A percentile compares a stretch with the other conserved stretches of the same genome.
phyloP scores from a whole-genome alignment of 2,888 invertebrate genomes.

The Dermolepida albohirtum region DNA sequence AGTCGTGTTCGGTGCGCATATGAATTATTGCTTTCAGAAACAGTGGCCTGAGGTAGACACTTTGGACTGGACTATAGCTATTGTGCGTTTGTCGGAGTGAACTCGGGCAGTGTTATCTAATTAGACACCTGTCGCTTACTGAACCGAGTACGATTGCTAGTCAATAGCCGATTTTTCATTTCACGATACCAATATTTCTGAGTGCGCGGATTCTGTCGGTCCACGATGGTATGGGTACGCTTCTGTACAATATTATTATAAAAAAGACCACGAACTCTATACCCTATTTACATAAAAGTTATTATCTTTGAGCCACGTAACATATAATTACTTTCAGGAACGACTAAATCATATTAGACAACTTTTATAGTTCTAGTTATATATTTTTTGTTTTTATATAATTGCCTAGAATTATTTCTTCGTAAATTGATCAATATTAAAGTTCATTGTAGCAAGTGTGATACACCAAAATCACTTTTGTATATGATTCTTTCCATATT shows the following conservation, averaged over 20 bases:
- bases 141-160: background rate
- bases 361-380: conserved; percentile 11
- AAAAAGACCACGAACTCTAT: conserved; percentile 1
- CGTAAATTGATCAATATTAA: conserved; percentile 19
- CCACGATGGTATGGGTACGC: background rate
- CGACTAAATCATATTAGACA: conserved; percentile 34
- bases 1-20: conserved; percentile 55
- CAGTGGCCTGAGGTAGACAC: conserved; percentile 56
- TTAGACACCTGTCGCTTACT: conserved; percentile 42
- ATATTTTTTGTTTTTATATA: conserved; percentile 13
- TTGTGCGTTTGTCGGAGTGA: conserved; percentile 34
- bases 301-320: conserved; percentile 23
- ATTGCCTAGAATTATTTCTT: conserved; percentile 18
- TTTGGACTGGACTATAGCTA: conserved; percentile 29
- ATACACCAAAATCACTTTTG: background rate
- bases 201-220: too few relatives aligned
- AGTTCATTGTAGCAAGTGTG: background rate
- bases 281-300: conserved; percentile 29
- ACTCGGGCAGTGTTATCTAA: conserved; percentile 31
- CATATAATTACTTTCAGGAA: conserved; percentile 21
- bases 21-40: conserved; percentile 64
- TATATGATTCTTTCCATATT: conserved; percentile 3
- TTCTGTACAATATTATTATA: background rate
- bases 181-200: too few relatives aligned
- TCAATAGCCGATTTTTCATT: too few relatives aligned